Evolutionary conservation across 2,888 invertebrate genomes (phyloP).

Genomic region (Agonopterix arenella): DNA sequence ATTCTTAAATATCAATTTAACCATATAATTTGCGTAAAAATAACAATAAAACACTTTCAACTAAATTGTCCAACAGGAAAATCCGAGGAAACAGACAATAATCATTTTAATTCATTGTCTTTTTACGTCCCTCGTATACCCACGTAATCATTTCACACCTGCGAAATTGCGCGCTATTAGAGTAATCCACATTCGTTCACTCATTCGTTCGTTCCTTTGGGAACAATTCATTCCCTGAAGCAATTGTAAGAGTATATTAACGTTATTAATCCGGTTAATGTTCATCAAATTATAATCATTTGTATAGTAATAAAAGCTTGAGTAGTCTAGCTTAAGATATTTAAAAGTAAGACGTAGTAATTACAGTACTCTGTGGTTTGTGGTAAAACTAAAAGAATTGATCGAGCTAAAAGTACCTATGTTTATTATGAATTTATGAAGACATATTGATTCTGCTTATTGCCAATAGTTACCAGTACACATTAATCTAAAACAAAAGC

Average conservation of each 20-base stretch:
- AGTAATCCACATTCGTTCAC: constrained; percentile 16
- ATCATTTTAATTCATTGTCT: constrained; percentile 4
- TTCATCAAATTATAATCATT: not conserved
- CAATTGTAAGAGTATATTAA: constrained; percentile 27
- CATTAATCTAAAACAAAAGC: no score
- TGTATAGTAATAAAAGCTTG: constrained; percentile 7
- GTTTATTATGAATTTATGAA: no score
- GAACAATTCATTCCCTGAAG: constrained; percentile 23
- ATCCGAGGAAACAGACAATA: not conserved
- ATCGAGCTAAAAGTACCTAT: no score
- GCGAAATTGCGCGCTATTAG: constrained; percentile 5
- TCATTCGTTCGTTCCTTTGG: constrained; percentile 19
- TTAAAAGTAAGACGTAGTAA: not conserved
- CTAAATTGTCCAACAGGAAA: not conserved
- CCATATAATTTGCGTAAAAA: no score
- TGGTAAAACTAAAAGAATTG: no score
- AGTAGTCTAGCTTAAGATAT: not conserved
- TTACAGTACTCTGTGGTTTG: no score
- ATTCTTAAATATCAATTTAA: no score
- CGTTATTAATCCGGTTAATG: constrained; percentile 25
- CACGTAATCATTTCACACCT: constrained; percentile 6
- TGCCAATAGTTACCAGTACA: no score
- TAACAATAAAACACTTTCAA: not conserved
- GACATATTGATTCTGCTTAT: no score
- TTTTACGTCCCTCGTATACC: constrained; percentile 1